phyloP scores from a whole-genome alignment of 2,113 vertebrate genomes.

The Ibidorhyncha struthersii region DNA sequence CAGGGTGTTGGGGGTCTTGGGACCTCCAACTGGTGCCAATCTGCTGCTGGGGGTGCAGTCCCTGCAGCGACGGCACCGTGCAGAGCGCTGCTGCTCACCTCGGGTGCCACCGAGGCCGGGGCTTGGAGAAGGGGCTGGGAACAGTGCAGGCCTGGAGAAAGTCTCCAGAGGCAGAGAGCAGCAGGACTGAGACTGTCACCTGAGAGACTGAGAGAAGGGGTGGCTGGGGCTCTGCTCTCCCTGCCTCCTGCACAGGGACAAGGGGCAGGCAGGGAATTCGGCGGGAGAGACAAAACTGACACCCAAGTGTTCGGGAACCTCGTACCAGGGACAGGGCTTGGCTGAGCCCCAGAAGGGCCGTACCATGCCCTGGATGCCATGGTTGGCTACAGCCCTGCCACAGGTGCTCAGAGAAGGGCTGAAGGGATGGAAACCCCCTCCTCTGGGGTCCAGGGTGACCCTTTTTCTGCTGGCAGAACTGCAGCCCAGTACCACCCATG shows the following conservation, averaged over 20 bases:
- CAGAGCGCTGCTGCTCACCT: too few relatives aligned
- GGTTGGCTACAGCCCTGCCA: neutral
- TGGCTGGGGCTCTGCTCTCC: neutral
- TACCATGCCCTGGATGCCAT: neutral
- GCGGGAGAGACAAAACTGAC: neutral
- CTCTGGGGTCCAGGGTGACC: neutral
- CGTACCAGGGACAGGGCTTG: too few relatives aligned
- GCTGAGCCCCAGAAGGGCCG: neutral
- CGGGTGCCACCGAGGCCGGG: neutral
- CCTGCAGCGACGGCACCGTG: accelerated
- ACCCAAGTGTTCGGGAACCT: neutral
- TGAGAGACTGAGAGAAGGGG: too few relatives aligned
- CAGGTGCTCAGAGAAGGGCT: neutral
- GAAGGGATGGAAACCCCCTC: too few relatives aligned
- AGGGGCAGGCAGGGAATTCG: neutral
- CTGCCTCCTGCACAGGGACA: neutral
- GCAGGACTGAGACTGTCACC: neutral
- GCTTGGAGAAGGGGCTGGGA: neutral
- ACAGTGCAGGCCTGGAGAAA: accelerated
- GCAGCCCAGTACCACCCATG: neutral
- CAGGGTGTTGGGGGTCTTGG: neutral
- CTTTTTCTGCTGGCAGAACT: neutral
- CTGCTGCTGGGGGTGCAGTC: neutral
- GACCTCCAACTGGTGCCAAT: neutral
- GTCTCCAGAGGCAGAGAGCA: neutral